Base-by-base conservation (phyloP, 2,113 vertebrate genomes). In the Heterotilapia buettikoferi region DNA sequence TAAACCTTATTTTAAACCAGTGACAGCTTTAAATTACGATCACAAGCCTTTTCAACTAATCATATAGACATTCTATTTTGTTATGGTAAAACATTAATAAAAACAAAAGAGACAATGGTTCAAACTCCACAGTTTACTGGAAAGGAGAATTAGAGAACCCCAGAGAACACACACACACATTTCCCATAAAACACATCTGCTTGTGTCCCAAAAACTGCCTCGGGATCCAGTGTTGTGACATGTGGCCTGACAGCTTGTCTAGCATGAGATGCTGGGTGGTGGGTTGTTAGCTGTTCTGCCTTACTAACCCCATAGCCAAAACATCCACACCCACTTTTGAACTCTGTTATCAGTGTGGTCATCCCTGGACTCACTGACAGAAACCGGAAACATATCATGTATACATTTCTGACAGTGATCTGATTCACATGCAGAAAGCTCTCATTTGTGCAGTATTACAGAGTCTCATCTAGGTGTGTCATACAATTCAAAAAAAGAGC, bases 161-260 rank as follows among this genome's bases (percentile, higher is more conserved):
- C 19, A 59, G 33, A 66, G 61, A 63, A 73, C n/a, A 45, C 33
- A 66, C 61, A 36, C 18, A 12, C 53, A 31, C 8, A 29, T 5
- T 3, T 54, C 53, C 90, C 80, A 86, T 80, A 45, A 82, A 88
- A 91, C 91, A 78, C 92, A 92, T 94, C 90, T 90, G 90, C 61
- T 76, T 2, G 83, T 43, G 86, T 91, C 85, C 68, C 54, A 80
- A 53, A 79, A 68, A 80, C 33, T 47, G 84, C 89, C 88, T 78
- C 19, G 5, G 90, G 91, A 86, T 31, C 29, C 21, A 21, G 18
- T 9, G 87, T 76, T 89, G 38, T 79, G 88, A 93, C 26, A 54
- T 43, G 73, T 21, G 82, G 43, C 53, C 78, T 88, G 90, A 93
- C 88, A 93, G 84, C 85, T 83, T 9, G 84, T 85, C 68, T 83